Percentiles rank a stretch among this genome's conserved stretches.
These are phyloP conservation scores for Ellobius talpinus DNA, from an alignment of 2,113 vertebrate genomes.

Conservation along the genomic window DNA sequence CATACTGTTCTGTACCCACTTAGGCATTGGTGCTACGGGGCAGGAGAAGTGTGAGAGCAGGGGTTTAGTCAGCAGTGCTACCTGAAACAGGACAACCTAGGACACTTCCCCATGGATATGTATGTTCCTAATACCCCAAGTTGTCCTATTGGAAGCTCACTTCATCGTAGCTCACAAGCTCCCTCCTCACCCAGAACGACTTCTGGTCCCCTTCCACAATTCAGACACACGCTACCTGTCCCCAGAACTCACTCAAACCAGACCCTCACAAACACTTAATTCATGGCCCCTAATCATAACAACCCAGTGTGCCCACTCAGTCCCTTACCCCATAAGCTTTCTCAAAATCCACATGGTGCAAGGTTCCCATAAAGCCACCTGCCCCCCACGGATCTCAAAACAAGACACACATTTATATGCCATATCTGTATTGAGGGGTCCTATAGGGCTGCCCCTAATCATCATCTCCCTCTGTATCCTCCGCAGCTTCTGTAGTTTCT, in stretches of 20 bases:
- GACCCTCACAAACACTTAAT: not conserved
- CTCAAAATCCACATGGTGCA: no score
- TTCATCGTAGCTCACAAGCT: not conserved
- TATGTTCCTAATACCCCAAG: not conserved
- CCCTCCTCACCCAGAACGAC: no score
- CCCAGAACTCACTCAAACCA: not conserved
- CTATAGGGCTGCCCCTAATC: not conserved
- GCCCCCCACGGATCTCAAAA: not conserved
- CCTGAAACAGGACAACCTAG: not conserved
- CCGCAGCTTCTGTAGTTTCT: not conserved
- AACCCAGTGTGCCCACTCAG: not conserved
- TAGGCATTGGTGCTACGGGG: not conserved
- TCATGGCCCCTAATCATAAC: not conserved
- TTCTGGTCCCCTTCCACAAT: not conserved
- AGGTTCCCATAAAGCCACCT: not conserved
- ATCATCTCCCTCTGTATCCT: not conserved
- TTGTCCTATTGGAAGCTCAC: not conserved
- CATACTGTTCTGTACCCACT: not conserved
- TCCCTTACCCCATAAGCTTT: not conserved
- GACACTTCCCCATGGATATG: not conserved
- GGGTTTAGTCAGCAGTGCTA: not conserved
- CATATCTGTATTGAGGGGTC: constrained; percentile 60
- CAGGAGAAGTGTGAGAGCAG: not conserved
- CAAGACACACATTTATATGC: not conserved
- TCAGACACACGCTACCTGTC: not conserved